phyloP scores from a whole-genome alignment of 2,113 vertebrate species.

The Neogale vison region DNA sequence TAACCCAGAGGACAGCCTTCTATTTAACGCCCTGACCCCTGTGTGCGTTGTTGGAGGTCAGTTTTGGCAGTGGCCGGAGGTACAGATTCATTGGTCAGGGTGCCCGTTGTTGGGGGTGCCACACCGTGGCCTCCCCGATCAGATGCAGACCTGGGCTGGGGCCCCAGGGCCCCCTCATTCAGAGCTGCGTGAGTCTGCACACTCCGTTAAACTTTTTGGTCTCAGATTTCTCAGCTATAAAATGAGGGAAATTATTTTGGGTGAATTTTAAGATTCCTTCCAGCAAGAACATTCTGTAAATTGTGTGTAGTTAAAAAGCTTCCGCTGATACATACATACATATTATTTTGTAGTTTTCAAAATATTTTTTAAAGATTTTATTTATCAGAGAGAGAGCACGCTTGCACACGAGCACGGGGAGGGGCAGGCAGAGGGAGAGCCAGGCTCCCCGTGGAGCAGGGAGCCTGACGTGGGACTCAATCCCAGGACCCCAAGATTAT shows the following conservation, averaged over 20 bases:
- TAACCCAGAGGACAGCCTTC: neutral
- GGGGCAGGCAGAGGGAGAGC: neutral
- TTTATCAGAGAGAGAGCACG: neutral
- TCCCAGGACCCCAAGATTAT: neutral
- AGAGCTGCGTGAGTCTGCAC: neutral
- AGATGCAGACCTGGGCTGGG: neutral
- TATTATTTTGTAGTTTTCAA: neutral
- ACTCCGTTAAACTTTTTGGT: neutral
- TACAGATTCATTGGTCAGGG: neutral
- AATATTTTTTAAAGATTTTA: neutral
- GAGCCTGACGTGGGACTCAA: neutral
- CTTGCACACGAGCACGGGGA: neutral
- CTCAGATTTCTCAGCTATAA: neutral
- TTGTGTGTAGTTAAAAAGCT: neutral
- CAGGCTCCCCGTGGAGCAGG: too few relatives aligned
- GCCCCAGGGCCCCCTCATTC: fast-evolving
- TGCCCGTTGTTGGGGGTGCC: neutral
- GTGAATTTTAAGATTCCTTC: neutral
- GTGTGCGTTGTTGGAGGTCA: neutral
- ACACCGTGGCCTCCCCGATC: fast-evolving
- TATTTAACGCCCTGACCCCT: neutral
- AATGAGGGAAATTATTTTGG: neutral
- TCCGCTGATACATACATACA: neutral
- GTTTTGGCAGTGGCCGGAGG: neutral
- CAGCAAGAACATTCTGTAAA: neutral